Conservation (phyloP, 92 coral and sea anemone genomes). For the Phenganax stokvisi region DNA sequence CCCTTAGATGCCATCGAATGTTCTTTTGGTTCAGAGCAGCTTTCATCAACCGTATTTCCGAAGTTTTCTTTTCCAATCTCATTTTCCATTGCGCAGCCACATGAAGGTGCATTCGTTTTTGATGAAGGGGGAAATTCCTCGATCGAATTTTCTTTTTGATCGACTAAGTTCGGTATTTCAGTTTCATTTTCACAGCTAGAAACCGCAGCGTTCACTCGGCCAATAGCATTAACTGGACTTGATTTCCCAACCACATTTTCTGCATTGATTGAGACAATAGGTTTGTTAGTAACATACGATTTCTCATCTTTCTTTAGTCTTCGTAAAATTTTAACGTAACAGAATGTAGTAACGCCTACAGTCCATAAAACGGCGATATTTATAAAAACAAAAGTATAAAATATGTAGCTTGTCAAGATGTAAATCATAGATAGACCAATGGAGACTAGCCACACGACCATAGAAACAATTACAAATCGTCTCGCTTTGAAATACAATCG, state of each 20-base stretch:
- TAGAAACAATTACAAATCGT: not conserved
- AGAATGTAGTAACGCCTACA: slow-evolving; percentile 19
- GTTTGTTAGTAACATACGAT: not conserved
- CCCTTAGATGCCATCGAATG: too few relatives aligned
- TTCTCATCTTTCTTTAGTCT: not conserved
- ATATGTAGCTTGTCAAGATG: not conserved
- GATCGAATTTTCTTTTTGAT: too few relatives aligned
- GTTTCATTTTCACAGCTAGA: too few relatives aligned
- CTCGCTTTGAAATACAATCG: slow-evolving; percentile 14
- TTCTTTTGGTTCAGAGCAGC: too few relatives aligned
- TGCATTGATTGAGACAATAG: not conserved
- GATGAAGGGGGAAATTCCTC: too few relatives aligned
- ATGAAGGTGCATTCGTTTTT: too few relatives aligned
- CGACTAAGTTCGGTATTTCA: too few relatives aligned
- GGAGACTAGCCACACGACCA: slow-evolving; percentile 17
- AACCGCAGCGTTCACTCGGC: too few relatives aligned
- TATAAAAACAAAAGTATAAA: slow-evolving; percentile 17
- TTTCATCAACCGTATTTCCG: too few relatives aligned
- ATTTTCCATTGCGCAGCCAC: too few relatives aligned
- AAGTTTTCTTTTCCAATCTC: too few relatives aligned
- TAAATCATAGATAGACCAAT: slow-evolving; percentile 13
- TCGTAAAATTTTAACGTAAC: slow-evolving; percentile 22
- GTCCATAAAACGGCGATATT: slow-evolving; percentile 28
- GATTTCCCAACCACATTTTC: not conserved
- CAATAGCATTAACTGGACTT: not conserved